A percentile compares a stretch with the other conserved stretches of the same genome.
phyloP scores from a whole-genome alignment of 30 jellyfish, hydroid and myxozoan genomes.

The Rhopilema esculentum region DNA sequence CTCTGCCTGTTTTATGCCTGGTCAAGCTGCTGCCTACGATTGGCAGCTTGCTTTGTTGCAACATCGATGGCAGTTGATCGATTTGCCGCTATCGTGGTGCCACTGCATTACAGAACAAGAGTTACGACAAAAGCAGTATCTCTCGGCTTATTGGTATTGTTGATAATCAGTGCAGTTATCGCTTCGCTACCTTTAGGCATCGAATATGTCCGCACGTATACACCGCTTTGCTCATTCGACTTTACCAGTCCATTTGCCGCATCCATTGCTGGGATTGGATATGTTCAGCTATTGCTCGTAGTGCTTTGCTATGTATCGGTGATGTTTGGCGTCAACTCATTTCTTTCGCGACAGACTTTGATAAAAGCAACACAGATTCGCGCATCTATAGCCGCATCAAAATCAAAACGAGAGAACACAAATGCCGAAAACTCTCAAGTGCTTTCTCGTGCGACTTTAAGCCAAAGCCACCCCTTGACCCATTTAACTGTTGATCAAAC shows the following conservation, averaged over 20 bases:
- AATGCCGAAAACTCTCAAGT: conserved; percentile 53
- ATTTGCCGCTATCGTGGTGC: conserved; percentile 62
- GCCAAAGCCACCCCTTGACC: conserved; percentile 6
- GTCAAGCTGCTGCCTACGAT: conserved; percentile 52
- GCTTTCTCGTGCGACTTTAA: neutral
- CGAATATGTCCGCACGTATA: conserved; percentile 24
- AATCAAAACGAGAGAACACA: conserved; percentile 69
- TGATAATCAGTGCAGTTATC: conserved; percentile 28
- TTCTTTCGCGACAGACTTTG: conserved; percentile 62
- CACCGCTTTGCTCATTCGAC: conserved; percentile 72
- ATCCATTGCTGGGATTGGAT: conserved; percentile 58
- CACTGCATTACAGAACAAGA: conserved; percentile 64
- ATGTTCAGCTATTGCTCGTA: conserved; percentile 58
- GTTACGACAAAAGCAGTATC: conserved; percentile 24
- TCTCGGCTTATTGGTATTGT: conserved; percentile 3
- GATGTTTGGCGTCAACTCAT: conserved; percentile 59
- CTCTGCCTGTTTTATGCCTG: conserved; percentile 64
- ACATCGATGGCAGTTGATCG: conserved; percentile 79
- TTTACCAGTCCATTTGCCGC: conserved; percentile 66
- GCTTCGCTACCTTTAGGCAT: conserved; percentile 70
- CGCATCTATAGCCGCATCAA: conserved; percentile 68
- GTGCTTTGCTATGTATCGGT: conserved; percentile 60
- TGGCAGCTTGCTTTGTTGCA: conserved; percentile 73
- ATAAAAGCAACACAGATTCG: conserved; percentile 68
- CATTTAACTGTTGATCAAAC: neutral